A percentile compares a stretch with the other conserved stretches of the same genome.
Evolutionary conservation across 2,797 vertebrate genomes (phyloP).

Genomic region (Siniperca undulata): DNA sequence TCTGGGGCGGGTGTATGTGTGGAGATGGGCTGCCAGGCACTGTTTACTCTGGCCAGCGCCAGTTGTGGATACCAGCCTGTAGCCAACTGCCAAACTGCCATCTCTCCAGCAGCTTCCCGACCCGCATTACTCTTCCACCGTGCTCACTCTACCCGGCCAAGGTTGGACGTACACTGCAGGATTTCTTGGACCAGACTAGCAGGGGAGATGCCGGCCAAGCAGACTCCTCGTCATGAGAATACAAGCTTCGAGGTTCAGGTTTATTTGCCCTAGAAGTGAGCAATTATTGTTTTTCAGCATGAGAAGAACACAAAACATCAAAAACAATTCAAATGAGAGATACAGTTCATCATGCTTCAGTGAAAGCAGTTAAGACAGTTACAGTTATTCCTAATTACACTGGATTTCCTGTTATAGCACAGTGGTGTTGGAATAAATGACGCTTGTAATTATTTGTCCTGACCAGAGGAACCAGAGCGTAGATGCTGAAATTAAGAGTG

Average conservation of each 20-base stretch:
- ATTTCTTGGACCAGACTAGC: slow-evolving; percentile 44
- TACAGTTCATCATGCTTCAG: slow-evolving; percentile 44
- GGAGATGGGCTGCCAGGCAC: slow-evolving; percentile 50
- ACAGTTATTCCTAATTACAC: slow-evolving; percentile 44
- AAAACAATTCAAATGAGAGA: slow-evolving; percentile 30
- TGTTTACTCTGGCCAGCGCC: slow-evolving; percentile 74
- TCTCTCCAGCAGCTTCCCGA: slow-evolving; percentile 40
- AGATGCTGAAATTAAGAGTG: slow-evolving; percentile 40
- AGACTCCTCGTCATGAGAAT: slow-evolving; percentile 18
- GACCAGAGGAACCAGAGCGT: slow-evolving; percentile 57
- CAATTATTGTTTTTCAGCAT: slow-evolving; percentile 13
- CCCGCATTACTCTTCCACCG: slow-evolving; percentile 10
- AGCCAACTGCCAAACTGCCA: slow-evolving; percentile 59
- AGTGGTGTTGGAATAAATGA: slow-evolving; percentile 55
- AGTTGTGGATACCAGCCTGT: slow-evolving; percentile 50
- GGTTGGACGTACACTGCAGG: slow-evolving; percentile 32
- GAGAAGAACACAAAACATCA: slow-evolving; percentile 34
- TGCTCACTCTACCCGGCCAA: slow-evolving; percentile 18
- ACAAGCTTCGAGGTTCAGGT: slow-evolving; percentile 3
- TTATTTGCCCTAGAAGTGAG: slow-evolving; percentile 34
- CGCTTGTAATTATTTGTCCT: slow-evolving; percentile 54
- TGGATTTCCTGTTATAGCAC: slow-evolving; percentile 36
- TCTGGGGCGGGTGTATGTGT: slow-evolving; percentile 27
- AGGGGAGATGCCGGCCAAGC: slow-evolving; percentile 1
- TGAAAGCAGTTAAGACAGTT: slow-evolving; percentile 49